Evolutionary conservation across 2,888 invertebrate genomes (phyloP).

Genomic region (Leptinotarsa juncta): DNA sequence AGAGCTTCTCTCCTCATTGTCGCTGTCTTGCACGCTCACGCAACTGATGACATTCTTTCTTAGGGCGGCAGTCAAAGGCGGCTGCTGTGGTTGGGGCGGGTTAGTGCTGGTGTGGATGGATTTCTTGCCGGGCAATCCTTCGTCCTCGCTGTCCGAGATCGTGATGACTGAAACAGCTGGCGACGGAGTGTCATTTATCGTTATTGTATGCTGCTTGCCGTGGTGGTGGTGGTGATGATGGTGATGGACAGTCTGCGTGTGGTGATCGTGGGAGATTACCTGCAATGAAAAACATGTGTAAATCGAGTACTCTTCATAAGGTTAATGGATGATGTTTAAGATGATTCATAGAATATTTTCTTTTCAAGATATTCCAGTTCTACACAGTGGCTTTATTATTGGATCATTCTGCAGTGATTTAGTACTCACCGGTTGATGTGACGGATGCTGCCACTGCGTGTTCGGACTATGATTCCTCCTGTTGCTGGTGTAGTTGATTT

Average conservation of each 20-base stretch:
- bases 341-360: no score
- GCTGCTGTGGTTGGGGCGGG: constrained; percentile 38
- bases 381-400: no score
- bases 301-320: no score
- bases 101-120: constrained; percentile 47
- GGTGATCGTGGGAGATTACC: constrained; percentile 54
- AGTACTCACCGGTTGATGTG: constrained; percentile 58
- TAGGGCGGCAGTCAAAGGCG: constrained; percentile 49
- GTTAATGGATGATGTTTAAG: no score
- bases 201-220: constrained; percentile 85
- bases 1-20: constrained; percentile 72
- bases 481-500: constrained; percentile 53
- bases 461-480: constrained; percentile 62
- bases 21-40: constrained; percentile 82
- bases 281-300: constrained; percentile 22
- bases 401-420: no score
- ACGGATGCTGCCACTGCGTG: constrained; percentile 65
- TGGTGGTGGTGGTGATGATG: constrained; percentile 56
- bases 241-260: constrained; percentile 49
- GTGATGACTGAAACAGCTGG: constrained; percentile 96
- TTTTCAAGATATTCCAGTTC: no score
- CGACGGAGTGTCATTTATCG: constrained; percentile 94
- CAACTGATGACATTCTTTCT: constrained; percentile 83
- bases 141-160: constrained; percentile 95
- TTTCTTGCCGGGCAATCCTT: constrained; percentile 67